Percentiles rank a stretch among this genome's conserved stretches.
Evolutionary conservation across 2,888 invertebrate species (phyloP).

Genomic region (Cremastobaeus sp.): DNA sequence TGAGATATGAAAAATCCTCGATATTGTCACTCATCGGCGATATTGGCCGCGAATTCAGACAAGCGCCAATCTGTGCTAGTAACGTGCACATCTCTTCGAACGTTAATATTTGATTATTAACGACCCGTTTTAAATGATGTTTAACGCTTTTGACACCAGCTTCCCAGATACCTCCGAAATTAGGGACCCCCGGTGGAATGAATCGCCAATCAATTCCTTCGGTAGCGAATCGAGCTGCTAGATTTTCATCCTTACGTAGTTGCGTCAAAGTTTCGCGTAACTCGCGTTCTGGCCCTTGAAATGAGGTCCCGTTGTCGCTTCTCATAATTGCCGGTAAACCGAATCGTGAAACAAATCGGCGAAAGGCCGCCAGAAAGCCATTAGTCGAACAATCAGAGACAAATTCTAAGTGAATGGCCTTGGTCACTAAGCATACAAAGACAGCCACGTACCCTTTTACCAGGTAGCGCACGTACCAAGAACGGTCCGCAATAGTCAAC

Average conservation of each 20-base stretch:
- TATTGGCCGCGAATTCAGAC: too few species aligned
- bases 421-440: not conserved
- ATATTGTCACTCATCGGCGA: too few species aligned
- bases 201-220: too few species aligned
- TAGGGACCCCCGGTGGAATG: too few species aligned
- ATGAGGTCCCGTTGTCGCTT: not conserved
- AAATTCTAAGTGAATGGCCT: not conserved
- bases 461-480: not conserved
- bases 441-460: not conserved
- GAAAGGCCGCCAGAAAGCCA: not conserved
- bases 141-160: too few species aligned
- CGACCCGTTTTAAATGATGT: too few species aligned
- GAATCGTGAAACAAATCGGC: not conserved
- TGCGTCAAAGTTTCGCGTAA: not conserved
- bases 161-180: too few species aligned
- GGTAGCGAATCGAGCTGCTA: too few species aligned
- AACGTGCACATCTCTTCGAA: too few species aligned
- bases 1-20: too few species aligned
- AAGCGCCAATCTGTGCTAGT: too few species aligned
- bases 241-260: not conserved
- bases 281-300: not conserved
- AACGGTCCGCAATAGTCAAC: constrained; percentile 1
- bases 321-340: not conserved
- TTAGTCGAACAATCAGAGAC: not conserved
- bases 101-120: too few species aligned